Evolutionary conservation across 2,797 vertebrate genomes (phyloP).

Genomic region (Delichon dasypus): DNA sequence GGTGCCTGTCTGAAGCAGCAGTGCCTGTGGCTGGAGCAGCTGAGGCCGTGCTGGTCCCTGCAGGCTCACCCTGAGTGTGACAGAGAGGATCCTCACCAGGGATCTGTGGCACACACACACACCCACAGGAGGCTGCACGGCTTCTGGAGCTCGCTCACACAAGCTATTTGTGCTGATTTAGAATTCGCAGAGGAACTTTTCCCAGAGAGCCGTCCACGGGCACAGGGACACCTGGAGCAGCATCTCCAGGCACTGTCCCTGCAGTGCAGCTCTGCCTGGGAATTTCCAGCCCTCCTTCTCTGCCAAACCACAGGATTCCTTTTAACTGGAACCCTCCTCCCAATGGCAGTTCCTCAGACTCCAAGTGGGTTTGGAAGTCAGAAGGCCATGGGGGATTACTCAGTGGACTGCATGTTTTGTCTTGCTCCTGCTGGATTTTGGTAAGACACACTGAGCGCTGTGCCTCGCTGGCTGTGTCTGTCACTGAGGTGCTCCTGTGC

Average conservation of each 20-base stretch:
- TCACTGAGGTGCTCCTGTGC: not conserved
- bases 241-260: not conserved
- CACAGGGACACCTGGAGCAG: not conserved
- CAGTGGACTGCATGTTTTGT: not conserved
- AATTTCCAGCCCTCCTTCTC: not conserved
- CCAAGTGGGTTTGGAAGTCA: not conserved
- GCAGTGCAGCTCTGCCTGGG: not conserved
- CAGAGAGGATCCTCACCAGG: not conserved
- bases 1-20: not conserved
- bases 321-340: not conserved
- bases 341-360: not conserved
- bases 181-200: not conserved
- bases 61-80: fast-evolving
- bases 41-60: not conserved
- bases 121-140: not conserved
- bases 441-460: not conserved
- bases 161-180: not conserved
- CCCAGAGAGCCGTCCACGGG: not conserved
- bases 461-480: not conserved
- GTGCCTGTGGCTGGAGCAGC: not conserved
- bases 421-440: not conserved
- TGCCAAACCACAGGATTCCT: not conserved
- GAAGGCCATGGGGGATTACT: not conserved
- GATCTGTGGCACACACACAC: not conserved
- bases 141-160: not conserved